Evolutionary conservation across 2,888 invertebrate species (phyloP), one percentile per base, ranked within the genome.

Genomic region (Polia nebulosa): DNA sequence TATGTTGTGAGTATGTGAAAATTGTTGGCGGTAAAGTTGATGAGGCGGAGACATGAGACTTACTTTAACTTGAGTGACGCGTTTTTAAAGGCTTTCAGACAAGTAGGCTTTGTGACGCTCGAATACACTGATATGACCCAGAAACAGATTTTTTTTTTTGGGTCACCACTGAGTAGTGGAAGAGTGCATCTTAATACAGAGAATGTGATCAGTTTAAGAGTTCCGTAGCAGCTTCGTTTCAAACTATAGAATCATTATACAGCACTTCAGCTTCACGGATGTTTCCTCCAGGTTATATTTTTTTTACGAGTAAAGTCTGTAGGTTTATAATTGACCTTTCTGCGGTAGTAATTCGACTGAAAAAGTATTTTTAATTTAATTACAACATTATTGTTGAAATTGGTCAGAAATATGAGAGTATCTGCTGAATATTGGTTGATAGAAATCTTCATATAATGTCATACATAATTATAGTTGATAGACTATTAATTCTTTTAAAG

Each of bases 1-100:
- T 77, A 66, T 71, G 85, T 82, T 61, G 73, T 61, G 17, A 39
- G 20, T 63, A 70, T 62, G 81, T 81, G 78, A 59, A 77, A 70
- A 75, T 65, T 45, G 45, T 29, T 41, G 15, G 4, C 39, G 32
- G 15, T n/a, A 36, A 29, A 11, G 29, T 41, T 79, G 68, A 76
- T 75, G 68, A 60, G 15, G 56, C 34, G 76, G 11, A 8, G 45
- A 56, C 45, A 13, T 36, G 32, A 27, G 7, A 22, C 17, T 44
- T 49, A 20, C 22, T 44, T 36, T 52, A 17, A 47, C 20, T 36
- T 20, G 20, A 20, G 29, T 9, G 25, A 7, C 17, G 7, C 3
- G 32, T 39, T 75, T 67, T 45, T 47, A 17, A 22, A 32, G 39
- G 11, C 11, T 64, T 45, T 66, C 1, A 9, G 3, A 63, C 5